A percentile compares a stretch with the other conserved stretches of the same genome.
phyloP scores from a whole-genome alignment of 2,797 vertebrate genomes.

The Sebastiscus tertius region DNA sequence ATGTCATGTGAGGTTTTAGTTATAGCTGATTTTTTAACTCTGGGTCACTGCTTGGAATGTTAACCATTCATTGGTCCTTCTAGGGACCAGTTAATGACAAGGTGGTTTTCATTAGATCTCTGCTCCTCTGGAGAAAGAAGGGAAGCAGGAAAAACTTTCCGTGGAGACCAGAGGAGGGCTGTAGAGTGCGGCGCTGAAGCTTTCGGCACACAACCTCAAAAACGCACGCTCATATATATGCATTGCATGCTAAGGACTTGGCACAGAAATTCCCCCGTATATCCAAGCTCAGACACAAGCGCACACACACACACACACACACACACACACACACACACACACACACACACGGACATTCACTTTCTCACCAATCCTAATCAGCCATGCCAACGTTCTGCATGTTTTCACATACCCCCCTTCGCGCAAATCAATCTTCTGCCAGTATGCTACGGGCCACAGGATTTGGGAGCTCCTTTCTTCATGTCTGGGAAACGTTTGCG shows the following conservation, averaged over 20 bases:
- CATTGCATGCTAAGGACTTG: slow-evolving; percentile 53
- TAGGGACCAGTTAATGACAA: slow-evolving; percentile 68
- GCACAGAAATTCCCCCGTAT: slow-evolving; percentile 16
- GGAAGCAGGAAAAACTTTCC: slow-evolving; percentile 47
- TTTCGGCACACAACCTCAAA: slow-evolving; percentile 39
- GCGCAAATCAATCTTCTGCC: slow-evolving; percentile 54
- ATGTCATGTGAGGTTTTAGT: slow-evolving; percentile 64
- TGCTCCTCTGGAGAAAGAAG: slow-evolving; percentile 50
- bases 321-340: slow-evolving; percentile 8
- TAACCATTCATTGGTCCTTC: slow-evolving; percentile 63
- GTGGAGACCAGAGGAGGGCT: slow-evolving; percentile 54
- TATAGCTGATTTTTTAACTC: slow-evolving; percentile 43
- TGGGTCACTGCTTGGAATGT: slow-evolving; percentile 66
- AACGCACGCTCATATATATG: slow-evolving; percentile 17
- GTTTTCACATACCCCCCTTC: slow-evolving; percentile 40
- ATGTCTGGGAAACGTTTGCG: slow-evolving; percentile 63
- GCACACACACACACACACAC: background rate
- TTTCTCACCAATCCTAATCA: slow-evolving; percentile 55
- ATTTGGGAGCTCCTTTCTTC: slow-evolving; percentile 49
- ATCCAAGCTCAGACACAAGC: slow-evolving; percentile 10
- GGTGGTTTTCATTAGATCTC: slow-evolving; percentile 77
- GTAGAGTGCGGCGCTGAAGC: slow-evolving; percentile 18
- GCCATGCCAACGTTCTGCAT: slow-evolving; percentile 44
- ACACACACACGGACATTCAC: slow-evolving; percentile 14
- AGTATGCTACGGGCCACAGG: slow-evolving; percentile 36